Evolutionary conservation across 2,113 vertebrate species (phyloP), one percentile per base, ranked within the genome.

Genomic region (Montifringilla adamsi): DNA sequence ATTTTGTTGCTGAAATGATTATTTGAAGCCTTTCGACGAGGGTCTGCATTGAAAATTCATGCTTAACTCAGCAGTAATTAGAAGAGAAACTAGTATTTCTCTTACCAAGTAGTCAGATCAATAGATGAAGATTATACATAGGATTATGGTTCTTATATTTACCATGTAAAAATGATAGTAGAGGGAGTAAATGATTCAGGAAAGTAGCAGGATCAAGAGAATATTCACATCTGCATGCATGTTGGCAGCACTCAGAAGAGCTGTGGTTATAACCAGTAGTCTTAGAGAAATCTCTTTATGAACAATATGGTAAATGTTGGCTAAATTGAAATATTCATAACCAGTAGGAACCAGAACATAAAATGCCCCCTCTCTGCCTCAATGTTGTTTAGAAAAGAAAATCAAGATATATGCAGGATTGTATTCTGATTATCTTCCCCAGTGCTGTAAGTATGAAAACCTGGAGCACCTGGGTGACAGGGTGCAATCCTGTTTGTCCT

Each of bases 401-500:
- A 78, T 27, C 2, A 66, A 77, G 72, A 70, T 46, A 46, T 6
- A 10, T 49, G 37, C 27, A 6, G 19, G 46, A 78, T 37, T 62
- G 16, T n/a, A 47, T 87, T 84, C 31, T 62, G 31, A 81, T 53
- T 84, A 24, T 56, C 31, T 66, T 87, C 46, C 20, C 17, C 46
- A 2, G 10, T 44, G 37, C n/a, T 50, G 10, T 49, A 53, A 21
- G n/a, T 41, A 11, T 46, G 52, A 67, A 75, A 91, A 33, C 24
- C 37, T 74, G 68, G 59, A 74, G 47, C 31, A 73, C 55, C 31
- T 4, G 7, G 15, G 30, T 56, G 37, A 19, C 60, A 28, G 35
- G 28, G 59, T 0, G 0, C 59, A 41, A 3, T 70, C 37, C 13
- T 70, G 0, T 60, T 66, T 90, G n/a, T 63, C 39, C 30, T 46